Evolutionary conservation across 2,797 vertebrate genomes (phyloP).

Genomic region (Antrozous pallidus): DNA sequence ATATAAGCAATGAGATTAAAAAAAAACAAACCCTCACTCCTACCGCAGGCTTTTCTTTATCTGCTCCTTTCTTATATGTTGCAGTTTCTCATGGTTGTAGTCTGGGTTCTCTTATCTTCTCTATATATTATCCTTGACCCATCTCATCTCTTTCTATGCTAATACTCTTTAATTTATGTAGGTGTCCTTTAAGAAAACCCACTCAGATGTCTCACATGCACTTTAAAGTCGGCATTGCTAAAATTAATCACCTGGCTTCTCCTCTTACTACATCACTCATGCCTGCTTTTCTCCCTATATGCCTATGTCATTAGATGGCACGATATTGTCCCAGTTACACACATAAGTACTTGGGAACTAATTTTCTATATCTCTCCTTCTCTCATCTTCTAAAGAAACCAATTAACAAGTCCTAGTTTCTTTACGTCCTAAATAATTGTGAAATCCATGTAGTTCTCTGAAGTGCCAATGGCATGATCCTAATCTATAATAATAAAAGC

Average conservation of each 20-base stretch:
- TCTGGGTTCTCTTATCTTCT: neutral
- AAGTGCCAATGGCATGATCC: neutral
- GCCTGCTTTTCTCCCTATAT: neutral
- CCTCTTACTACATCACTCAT: neutral
- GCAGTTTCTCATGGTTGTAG: neutral
- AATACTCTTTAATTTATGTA: neutral
- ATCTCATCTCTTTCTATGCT: conserved; percentile 17
- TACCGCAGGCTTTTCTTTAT: neutral
- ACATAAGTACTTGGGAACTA: neutral
- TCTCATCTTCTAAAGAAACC: neutral
- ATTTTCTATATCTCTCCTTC: neutral
- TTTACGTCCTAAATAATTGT: conserved; percentile 28
- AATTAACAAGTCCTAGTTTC: conserved; percentile 3
- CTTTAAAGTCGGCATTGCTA: neutral
- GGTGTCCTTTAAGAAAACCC: neutral
- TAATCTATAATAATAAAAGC: neutral
- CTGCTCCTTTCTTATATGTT: neutral
- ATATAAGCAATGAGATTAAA: neutral
- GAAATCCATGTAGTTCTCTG: conserved; percentile 9
- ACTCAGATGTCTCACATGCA: neutral
- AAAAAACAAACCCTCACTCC: neutral
- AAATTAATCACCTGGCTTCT: neutral
- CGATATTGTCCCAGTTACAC: neutral
- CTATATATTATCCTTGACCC: neutral
- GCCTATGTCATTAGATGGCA: neutral